Conservation (phyloP, 2,888 invertebrate genomes). For the Octodonta nipae region DNA sequence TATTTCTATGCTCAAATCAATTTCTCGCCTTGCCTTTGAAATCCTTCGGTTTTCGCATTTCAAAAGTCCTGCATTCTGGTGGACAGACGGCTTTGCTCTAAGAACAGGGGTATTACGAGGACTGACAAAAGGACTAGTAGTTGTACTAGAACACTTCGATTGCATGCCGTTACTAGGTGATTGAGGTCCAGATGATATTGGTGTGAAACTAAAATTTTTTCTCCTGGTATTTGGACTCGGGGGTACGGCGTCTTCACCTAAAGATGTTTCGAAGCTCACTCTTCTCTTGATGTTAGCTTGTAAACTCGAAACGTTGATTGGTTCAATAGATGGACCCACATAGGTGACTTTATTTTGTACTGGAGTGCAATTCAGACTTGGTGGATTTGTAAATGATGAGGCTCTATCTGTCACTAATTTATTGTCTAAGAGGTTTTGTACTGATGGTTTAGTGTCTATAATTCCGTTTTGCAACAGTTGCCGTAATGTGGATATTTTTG, state of each 20-base stretch:
- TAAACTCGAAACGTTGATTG: conserved; percentile 10
- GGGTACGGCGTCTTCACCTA: conserved; percentile 40
- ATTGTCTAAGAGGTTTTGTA: conserved; percentile 1
- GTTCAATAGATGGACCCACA: conserved; percentile 6
- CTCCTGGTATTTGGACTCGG: conserved; percentile 65
- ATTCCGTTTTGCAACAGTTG: conserved; percentile 41
- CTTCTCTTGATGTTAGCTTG: conserved; percentile 30
- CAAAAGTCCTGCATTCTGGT: conserved; percentile 27
- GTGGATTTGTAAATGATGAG: no score
- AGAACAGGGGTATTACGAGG: conserved; percentile 56
- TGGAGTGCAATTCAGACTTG: conserved; percentile 1
- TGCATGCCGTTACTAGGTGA: conserved; percentile 43
- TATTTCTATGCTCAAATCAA: conserved; percentile 25
- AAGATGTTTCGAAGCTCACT: conserved; percentile 45
- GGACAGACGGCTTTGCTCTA: conserved; percentile 39
- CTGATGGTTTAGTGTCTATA: conserved; percentile 18
- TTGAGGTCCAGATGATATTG: conserved; percentile 68
- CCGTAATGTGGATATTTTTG: conserved; percentile 59
- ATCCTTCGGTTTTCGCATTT: no score
- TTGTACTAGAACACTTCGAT: conserved; percentile 51
- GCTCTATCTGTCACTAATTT: neutral
- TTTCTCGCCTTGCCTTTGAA: conserved; percentile 28
- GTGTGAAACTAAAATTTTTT: conserved; percentile 72
- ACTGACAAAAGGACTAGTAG: conserved; percentile 69
- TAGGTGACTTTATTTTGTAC: conserved; percentile 10